Percentiles rank a stretch among this genome's conserved stretches.
phyloP scores from a whole-genome alignment of 2,797 vertebrate genomes.

The Diplodus puntazzo region DNA sequence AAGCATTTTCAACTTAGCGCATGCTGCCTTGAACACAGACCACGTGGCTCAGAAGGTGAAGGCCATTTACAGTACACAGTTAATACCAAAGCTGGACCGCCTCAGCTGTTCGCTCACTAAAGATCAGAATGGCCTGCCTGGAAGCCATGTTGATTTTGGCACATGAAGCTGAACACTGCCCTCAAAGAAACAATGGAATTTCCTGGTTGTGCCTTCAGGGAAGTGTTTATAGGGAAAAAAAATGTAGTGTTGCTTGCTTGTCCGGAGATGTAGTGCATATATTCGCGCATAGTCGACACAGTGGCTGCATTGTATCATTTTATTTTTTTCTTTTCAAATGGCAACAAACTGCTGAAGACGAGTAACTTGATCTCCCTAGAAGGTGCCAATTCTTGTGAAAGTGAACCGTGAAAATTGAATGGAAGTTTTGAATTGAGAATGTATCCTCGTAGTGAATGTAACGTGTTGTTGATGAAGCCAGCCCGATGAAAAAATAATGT shows the following conservation, averaged over 20 bases:
- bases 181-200: slow-evolving; percentile 74
- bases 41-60: slow-evolving; percentile 37
- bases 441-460: slow-evolving; percentile 81
- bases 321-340: slow-evolving; percentile 34
- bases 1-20: slow-evolving; percentile 53
- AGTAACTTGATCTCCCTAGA: slow-evolving; percentile 47
- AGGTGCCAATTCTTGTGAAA: slow-evolving; percentile 77
- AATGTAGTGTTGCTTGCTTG: slow-evolving; percentile 68
- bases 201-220: slow-evolving; percentile 83
- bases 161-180: slow-evolving; percentile 81
- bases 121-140: slow-evolving; percentile 61
- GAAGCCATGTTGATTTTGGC: slow-evolving; percentile 82
- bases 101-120: slow-evolving; percentile 55
- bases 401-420: slow-evolving; percentile 70
- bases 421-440: slow-evolving; percentile 76
- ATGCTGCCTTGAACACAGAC: slow-evolving; percentile 50
- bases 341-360: slow-evolving; percentile 58
- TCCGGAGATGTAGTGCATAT: slow-evolving; percentile 67
- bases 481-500: slow-evolving; percentile 18
- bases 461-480: slow-evolving; percentile 70
- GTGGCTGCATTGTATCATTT: slow-evolving; percentile 39
- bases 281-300: slow-evolving; percentile 43
- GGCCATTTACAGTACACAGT: slow-evolving; percentile 54
- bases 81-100: slow-evolving; percentile 77
- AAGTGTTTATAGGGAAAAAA: slow-evolving; percentile 65